Evolutionary conservation across 2,888 invertebrate genomes (phyloP).

Genomic region (Scaptomyza polygonia): DNA sequence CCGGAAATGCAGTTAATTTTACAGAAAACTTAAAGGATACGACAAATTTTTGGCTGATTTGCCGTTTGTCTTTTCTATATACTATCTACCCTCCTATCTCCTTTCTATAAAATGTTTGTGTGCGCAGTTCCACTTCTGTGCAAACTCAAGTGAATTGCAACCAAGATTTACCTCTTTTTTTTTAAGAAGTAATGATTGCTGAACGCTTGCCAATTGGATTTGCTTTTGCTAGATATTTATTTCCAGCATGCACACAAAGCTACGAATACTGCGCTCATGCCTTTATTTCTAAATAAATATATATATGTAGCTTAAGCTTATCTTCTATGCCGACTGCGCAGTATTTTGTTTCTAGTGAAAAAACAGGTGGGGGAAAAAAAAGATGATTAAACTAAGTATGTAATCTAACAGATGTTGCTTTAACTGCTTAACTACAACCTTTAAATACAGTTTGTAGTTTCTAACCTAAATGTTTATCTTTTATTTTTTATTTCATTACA

Average conservation of each 20-base stretch:
- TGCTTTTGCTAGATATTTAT: slow-evolving; percentile 23
- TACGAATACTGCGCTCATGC: background rate
- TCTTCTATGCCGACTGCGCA: background rate
- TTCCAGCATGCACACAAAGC: background rate
- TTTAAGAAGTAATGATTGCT: slow-evolving; percentile 35
- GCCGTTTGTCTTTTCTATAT: slow-evolving; percentile 43
- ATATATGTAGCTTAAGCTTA: background rate
- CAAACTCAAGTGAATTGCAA: slow-evolving; percentile 24
- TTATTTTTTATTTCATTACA: background rate
- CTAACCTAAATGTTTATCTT: no score
- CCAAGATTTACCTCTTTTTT: slow-evolving; percentile 17
- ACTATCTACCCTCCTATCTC: background rate
- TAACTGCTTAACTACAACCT: no score
- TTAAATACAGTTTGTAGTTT: no score
- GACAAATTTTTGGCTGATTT: slow-evolving; percentile 60
- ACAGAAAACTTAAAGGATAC: slow-evolving; percentile 58
- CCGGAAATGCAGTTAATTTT: slow-evolving; percentile 64
- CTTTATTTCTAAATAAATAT: background rate
- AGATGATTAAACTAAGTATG: background rate
- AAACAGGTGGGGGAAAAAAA: background rate
- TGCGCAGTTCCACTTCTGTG: slow-evolving; percentile 4
- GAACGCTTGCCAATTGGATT: slow-evolving; percentile 56
- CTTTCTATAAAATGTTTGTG: background rate
- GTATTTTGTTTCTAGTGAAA: background rate
- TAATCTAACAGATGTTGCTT: no score